Conservation (phyloP, 2,113 vertebrate species). For the Eulacestoma nigropectus region DNA sequence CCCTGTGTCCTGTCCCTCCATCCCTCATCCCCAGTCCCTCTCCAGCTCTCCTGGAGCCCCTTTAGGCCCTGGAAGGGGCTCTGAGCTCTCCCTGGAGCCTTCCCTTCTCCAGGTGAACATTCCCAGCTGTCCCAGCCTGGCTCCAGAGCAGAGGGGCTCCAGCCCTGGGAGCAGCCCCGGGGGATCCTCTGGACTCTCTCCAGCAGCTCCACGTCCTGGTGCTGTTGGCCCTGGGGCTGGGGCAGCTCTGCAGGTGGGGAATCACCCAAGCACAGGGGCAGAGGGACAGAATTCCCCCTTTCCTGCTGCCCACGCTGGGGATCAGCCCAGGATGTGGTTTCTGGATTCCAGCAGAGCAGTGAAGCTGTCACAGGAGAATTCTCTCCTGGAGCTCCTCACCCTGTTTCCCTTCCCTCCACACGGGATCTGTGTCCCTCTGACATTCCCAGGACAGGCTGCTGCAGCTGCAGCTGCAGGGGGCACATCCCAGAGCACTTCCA, state of each 20-base stretch:
- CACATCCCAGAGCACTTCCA: not conserved
- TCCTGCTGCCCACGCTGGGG: not conserved
- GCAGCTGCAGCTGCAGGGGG: not conserved
- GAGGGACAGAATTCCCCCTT: not conserved
- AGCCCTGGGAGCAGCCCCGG: not conserved
- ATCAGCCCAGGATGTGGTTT: not conserved
- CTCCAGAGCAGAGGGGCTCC: not conserved
- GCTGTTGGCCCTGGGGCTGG: not conserved
- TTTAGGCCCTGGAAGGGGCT: no score
- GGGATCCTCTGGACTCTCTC: not conserved
- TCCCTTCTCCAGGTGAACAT: no score
- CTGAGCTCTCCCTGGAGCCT: no score
- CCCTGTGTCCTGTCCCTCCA: not conserved
- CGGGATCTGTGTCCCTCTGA: fast-evolving
- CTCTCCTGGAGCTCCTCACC: not conserved
- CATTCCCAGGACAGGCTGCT: not conserved
- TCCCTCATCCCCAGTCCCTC: not conserved
- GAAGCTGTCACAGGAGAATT: not conserved
- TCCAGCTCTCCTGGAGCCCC: no score
- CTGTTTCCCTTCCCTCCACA: fast-evolving
- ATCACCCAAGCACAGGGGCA: not conserved
- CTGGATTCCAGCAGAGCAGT: not conserved
- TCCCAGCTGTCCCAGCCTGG: no score
- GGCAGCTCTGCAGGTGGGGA: not conserved
- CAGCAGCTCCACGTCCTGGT: not conserved